A percentile compares a stretch with the other conserved stretches of the same genome.
Conservation (phyloP, 2,797 vertebrate species). For the Falco naumanni region DNA sequence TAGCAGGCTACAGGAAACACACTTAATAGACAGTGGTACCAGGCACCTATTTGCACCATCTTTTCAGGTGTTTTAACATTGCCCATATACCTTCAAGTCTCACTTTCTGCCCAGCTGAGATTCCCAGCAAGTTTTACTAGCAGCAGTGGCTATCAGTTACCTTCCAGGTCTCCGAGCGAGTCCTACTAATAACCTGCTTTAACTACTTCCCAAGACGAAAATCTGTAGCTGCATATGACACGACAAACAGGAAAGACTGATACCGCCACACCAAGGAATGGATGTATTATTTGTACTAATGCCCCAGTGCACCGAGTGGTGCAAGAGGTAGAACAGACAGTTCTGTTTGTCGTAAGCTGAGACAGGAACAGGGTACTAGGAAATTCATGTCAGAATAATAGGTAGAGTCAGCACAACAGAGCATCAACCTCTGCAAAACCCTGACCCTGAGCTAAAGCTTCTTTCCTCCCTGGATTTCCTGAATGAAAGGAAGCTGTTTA, state of each 20-base stretch:
- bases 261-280: background rate
- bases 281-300: background rate
- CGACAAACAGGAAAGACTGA: constrained; percentile 31
- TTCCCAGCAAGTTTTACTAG: background rate
- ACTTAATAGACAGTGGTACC: background rate
- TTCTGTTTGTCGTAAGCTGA: background rate
- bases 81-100: background rate
- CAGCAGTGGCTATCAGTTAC: background rate
- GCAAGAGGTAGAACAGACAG: background rate
- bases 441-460: constrained; percentile 39
- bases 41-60: background rate
- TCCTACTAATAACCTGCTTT: background rate
- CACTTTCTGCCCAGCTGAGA: background rate
- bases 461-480: constrained; percentile 41
- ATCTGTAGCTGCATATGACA: background rate
- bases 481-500: background rate
- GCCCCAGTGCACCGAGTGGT: background rate
- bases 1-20: background rate
- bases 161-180: background rate
- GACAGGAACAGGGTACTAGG: constrained; percentile 27
- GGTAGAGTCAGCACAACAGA: constrained; percentile 33
- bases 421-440: background rate
- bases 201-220: background rate
- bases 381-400: constrained; percentile 31
- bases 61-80: background rate